Conservation (phyloP, 2,113 vertebrate genomes). For the Rhinoptilus africanus region DNA sequence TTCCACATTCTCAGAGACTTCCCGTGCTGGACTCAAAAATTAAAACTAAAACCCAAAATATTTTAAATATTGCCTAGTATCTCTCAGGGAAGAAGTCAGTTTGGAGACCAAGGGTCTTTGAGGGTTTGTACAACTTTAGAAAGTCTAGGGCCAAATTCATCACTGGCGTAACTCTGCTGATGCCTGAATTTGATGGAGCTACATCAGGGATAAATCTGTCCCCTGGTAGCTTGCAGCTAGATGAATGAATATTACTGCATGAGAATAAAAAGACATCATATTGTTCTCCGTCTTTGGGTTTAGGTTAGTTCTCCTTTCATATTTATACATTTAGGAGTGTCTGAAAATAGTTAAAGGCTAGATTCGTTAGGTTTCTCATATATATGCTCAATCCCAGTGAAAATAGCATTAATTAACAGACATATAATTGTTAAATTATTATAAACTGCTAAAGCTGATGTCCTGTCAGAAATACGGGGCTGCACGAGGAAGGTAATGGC, state of each 20-base stretch:
- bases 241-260: neutral
- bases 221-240: neutral
- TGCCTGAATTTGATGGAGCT: neutral
- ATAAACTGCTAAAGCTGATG: neutral
- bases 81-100: neutral
- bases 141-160: neutral
- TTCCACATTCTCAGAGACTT: neutral
- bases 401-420: conserved; percentile 26
- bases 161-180: neutral
- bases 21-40: neutral
- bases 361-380: neutral
- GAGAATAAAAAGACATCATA: neutral
- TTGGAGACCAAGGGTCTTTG: neutral
- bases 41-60: neutral
- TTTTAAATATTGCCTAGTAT: neutral
- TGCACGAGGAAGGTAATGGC: conserved; percentile 1
- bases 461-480: neutral
- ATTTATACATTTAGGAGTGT: neutral
- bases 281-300: neutral
- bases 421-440: neutral
- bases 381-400: neutral
- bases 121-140: neutral
- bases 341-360: neutral
- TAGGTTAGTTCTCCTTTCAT: neutral
- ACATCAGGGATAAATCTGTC: neutral